phyloP scores from a whole-genome alignment of 1,140 invertebrate species.

The Ips typographus region DNA sequence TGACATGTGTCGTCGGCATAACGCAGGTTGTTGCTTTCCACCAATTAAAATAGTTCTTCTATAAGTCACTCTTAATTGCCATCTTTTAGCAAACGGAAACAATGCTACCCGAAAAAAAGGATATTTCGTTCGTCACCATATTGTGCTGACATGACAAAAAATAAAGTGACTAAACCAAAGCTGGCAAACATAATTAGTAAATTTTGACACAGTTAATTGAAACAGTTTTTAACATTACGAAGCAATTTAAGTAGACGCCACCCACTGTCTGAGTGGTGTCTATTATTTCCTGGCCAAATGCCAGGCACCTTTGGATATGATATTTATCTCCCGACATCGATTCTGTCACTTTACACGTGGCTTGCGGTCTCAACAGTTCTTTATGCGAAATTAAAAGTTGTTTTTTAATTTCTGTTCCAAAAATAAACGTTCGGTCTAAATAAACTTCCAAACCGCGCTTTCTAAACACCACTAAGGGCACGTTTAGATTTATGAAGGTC shows the following conservation, averaged over 20 bases:
- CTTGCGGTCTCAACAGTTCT: background rate
- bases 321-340: conserved; percentile 21
- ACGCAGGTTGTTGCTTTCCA: no score
- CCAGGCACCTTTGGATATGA: conserved; percentile 20
- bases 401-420: background rate
- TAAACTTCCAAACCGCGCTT: no score
- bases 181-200: conserved; percentile 28
- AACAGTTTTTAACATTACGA: conserved; percentile 19
- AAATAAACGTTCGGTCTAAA: no score
- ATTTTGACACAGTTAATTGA: conserved; percentile 29
- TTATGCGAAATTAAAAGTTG: background rate
- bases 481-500: no score
- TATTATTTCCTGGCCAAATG: conserved; percentile 23
- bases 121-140: no score
- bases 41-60: no score
- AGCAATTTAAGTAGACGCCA: conserved; percentile 30
- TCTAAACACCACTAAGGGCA: no score
- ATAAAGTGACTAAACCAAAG: conserved; percentile 1
- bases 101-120: no score
- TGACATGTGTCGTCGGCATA: no score
- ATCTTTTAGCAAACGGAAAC: no score
- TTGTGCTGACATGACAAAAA: background rate
- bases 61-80: no score
- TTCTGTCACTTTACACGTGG: conserved; percentile 17
- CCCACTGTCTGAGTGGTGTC: conserved; percentile 28